Conservation (phyloP, 2,797 vertebrate genomes). For the Oreonectes daqikongensis region DNA sequence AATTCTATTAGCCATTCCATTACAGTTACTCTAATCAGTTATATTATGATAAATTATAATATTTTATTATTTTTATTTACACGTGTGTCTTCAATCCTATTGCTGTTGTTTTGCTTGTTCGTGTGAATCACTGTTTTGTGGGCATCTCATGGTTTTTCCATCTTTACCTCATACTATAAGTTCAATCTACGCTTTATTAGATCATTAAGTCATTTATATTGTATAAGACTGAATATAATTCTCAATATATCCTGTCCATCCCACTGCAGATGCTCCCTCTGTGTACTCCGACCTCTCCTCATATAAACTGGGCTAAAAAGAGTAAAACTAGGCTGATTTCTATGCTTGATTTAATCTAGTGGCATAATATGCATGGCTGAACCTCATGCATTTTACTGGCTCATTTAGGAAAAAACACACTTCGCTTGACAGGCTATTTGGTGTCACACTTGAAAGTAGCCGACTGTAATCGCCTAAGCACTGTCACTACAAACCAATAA, state of each 20-base stretch:
- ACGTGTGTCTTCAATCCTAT: too few relatives aligned
- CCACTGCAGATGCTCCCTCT: conserved; percentile 17
- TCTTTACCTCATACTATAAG: not conserved
- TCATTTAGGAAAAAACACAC: conserved; percentile 27
- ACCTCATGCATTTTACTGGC: conserved; percentile 48
- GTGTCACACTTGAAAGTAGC: not conserved
- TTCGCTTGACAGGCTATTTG: conserved; percentile 33
- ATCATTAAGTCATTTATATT: not conserved
- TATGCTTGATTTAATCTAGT: conserved; percentile 57
- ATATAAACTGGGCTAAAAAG: conserved; percentile 21
- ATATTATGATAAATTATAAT: too few relatives aligned
- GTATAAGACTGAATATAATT: not conserved
- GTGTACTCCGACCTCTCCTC: conserved; percentile 30
- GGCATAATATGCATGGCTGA: conserved; percentile 50
- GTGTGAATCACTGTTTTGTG: too few relatives aligned
- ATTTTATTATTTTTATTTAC: too few relatives aligned
- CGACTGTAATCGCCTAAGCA: conserved; percentile 1
- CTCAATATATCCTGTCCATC: conserved; percentile 5
- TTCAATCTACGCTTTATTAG: not conserved
- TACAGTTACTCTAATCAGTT: too few relatives aligned
- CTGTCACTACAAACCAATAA: conserved; percentile 7
- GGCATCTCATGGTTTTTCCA: too few relatives aligned
- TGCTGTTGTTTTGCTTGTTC: too few relatives aligned
- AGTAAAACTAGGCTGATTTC: conserved; percentile 51
- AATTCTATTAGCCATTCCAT: too few relatives aligned